Base-by-base conservation (phyloP, 2,888 invertebrate genomes). In the Rugalucina vietnamica region DNA sequence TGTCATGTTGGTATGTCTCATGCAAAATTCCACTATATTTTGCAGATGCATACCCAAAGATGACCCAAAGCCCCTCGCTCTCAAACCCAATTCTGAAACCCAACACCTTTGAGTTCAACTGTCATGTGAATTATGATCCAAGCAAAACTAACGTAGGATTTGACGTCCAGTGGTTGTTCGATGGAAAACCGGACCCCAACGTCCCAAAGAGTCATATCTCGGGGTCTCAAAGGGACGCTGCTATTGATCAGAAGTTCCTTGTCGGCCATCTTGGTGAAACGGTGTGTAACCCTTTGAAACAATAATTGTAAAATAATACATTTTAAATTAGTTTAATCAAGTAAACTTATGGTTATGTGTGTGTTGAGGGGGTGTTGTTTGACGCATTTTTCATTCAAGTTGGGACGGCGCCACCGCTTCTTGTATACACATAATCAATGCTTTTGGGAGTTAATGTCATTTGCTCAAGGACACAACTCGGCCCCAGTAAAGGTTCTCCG, bases 131-230 rank as follows among this genome's bases (percentile, higher is more conserved):
- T 36, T 88, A 84, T 73, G 82, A 88, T 34, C 36, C 80, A 0
- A 24, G 75, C 0, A 70, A 84, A 18, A 76, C 69, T 18, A 84
- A 88, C 49, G 86, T 88, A 5, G 86, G 82, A 1, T 88, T 88
- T 65, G 86, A 88, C n/a, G 86, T 88, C 1, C 54, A 60, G 39
- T 88, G 85, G 84, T 29, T 81, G n/a, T 86, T 86, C 81, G 81
- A 86, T 57, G 84, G 86, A 14, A 79, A 84, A 69, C 69, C 79
- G 0, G 86, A 84, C 49, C 18, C 73, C 0, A 80, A 79, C 27
- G 79, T 86, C 12, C 82, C 80, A 0, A 34, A 27, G 27, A 69
- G 71, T 5, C 54, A 71, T 5, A 18, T 88, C 0, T 60, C 72
- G n/a, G 86, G 84, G 36, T 49, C 57, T 8, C 27, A 32, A 0